phyloP scores from a whole-genome alignment of 2,797 vertebrate species.

The Garrulus glandarius region DNA sequence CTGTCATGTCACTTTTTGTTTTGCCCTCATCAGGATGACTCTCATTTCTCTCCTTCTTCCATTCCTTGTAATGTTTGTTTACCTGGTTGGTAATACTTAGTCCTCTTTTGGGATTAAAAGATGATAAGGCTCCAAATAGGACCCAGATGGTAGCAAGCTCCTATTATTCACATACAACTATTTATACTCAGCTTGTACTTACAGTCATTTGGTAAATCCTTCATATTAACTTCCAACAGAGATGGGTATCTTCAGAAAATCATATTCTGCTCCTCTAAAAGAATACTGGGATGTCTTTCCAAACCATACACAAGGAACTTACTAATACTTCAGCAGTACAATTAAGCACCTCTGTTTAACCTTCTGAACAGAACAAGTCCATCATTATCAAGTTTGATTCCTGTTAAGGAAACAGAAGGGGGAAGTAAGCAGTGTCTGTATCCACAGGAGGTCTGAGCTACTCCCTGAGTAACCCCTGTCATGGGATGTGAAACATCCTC shows the following conservation, averaged over 20 bases:
- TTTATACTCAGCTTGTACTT: not conserved
- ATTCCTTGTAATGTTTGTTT: not conserved
- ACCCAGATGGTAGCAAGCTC: conserved; percentile 22
- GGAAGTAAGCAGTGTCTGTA: not conserved
- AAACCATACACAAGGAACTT: not conserved
- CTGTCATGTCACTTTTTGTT: not conserved
- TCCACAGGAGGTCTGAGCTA: not conserved
- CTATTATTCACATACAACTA: not conserved
- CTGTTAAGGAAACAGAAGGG: not conserved
- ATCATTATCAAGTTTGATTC: not conserved
- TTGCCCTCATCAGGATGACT: not conserved
- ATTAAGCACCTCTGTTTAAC: not conserved
- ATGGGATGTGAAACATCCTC: not conserved
- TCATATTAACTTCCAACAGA: not conserved
- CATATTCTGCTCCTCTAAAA: not conserved
- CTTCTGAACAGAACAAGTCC: not conserved
- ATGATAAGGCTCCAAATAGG: not conserved
- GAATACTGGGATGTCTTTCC: not conserved
- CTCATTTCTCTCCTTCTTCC: not conserved
- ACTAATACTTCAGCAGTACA: not conserved
- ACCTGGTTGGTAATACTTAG: not conserved
- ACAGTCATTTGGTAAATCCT: not conserved
- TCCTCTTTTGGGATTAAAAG: not conserved
- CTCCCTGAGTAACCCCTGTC: not conserved
- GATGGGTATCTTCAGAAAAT: not conserved